Percentiles rank a stretch among this genome's conserved stretches.
These are phyloP conservation scores for Andricus curvator DNA, from an alignment of 2,888 invertebrate genomes.

Conservation along the genomic window DNA sequence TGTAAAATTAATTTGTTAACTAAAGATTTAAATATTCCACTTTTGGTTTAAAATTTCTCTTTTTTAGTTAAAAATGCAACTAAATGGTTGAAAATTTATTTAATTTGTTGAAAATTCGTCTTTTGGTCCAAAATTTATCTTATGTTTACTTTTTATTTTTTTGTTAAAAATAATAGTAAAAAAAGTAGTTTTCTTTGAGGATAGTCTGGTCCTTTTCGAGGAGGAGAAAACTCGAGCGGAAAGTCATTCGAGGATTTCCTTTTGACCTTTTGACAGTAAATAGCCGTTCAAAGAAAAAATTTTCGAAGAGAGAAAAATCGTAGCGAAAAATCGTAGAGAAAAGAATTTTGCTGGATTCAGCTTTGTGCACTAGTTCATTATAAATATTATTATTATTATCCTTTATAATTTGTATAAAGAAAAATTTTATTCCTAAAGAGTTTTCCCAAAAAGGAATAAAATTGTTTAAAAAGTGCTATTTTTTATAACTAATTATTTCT, in stretches of 20 bases:
- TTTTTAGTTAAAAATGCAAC: no score
- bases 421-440: not conserved
- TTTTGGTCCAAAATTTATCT: no score
- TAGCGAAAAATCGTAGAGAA: slow-evolving; percentile 15
- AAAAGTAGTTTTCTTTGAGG: slow-evolving; percentile 6
- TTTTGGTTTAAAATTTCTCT: no score
- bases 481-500: no score
- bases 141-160: not conserved
- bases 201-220: not conserved
- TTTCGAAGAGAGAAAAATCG: slow-evolving; percentile 6
- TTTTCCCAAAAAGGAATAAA: not conserved
- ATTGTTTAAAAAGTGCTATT: not conserved
- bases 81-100: no score
- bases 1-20: no score
- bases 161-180: not conserved
- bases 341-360: slow-evolving; percentile 16
- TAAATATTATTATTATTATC: not conserved
- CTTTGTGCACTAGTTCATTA: slow-evolving; percentile 36
- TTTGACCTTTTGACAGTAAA: slow-evolving; percentile 39
- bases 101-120: no score
- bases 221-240: not conserved
- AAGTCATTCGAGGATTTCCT: slow-evolving; percentile 34
- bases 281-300: slow-evolving; percentile 27
- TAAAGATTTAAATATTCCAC: no score
- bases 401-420: not conserved